Base-by-base conservation (phyloP, 2,113 vertebrate genomes). In the Gymnocephalus cernua region DNA sequence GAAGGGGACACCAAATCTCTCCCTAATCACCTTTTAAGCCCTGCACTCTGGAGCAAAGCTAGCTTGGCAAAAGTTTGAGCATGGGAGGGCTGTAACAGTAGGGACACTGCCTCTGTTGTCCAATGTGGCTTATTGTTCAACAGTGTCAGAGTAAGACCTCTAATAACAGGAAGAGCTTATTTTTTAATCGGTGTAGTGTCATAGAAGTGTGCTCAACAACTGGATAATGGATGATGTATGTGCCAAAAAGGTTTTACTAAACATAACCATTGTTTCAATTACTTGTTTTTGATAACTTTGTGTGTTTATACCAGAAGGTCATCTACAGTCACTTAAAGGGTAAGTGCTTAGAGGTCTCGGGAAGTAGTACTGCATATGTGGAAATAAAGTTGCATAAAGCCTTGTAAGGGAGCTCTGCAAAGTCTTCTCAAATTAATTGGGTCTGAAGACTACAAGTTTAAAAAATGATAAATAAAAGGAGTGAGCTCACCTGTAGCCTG, bases 1-100 rank as follows among this genome's bases (percentile, higher is more conserved):
- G 76, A 77, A 74, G 79, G 78, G 78, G 71, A 91, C 67, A 73
- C 82, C 88, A 89, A 86, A 87, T 87, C 90, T 89, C 82, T 27
- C 57, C 84, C 62, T 86, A 88, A 92, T 89, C 83, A 89, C 77
- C 75, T 85, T 79, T 85, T 85, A 88, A 92, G 74, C 84, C 61
- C 72, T 69, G 64, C 61, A 4, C 77, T 75, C 70, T 68, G 82
- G 68, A 83, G 83, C 78, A 51, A 32, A 57, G 71, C 57, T 68
- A 23, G 44, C 79, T 62, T 81, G 65, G 79, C 69, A 81, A 54
- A 57, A 80, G 35, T 68, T 64, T 79, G 54, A 74, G 62, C 0
- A 57, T 32, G 38, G 65, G 59, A 41, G 53, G 71, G 50, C 27
- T 29, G 27, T 7, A 56, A 21, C 41, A 53, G 56, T 48, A 54